A percentile compares a stretch with the other conserved stretches of the same genome.
These are phyloP conservation scores for roundworm (Caenorhabditis elegans) DNA, from an alignment of 1,140 invertebrate species.

Conservation along the genomic window DNA sequence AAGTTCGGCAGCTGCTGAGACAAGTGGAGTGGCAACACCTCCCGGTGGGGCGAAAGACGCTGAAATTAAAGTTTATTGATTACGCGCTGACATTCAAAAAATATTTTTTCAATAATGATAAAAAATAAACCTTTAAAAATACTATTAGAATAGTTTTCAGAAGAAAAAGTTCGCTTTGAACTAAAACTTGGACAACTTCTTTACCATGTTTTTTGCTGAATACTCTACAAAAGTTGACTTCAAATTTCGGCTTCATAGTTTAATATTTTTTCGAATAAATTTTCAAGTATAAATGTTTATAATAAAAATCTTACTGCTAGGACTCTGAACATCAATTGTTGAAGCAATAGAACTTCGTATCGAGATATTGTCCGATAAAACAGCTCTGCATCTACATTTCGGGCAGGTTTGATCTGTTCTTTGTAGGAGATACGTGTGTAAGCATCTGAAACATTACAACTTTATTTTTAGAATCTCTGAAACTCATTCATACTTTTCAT, in stretches of 20 bases:
- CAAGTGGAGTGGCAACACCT: not conserved
- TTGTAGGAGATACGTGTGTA: conserved; percentile 47
- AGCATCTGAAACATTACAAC: conserved; percentile 46
- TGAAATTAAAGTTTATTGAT: not conserved
- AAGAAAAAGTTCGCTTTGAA: too few relatives aligned
- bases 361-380: conserved; percentile 50
- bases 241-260: too few relatives aligned
- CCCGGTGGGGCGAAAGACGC: conserved; percentile 24
- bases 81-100: too few relatives aligned
- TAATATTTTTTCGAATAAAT: too few relatives aligned
- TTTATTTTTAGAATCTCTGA: not conserved
- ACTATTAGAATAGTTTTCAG: too few relatives aligned
- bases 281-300: too few relatives aligned
- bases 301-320: conserved; percentile 38
- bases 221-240: too few relatives aligned
- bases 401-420: conserved; percentile 51
- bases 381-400: conserved; percentile 50
- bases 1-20: not conserved
- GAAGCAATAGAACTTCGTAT: conserved; percentile 48
- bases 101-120: too few relatives aligned
- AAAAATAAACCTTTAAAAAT: too few relatives aligned
- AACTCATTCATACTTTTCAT: conserved; percentile 53
- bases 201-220: too few relatives aligned
- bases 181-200: too few relatives aligned
- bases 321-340: conserved; percentile 41